phyloP scores from a whole-genome alignment of 2,113 vertebrate species.

The Poeciliopsis occidentalis region DNA sequence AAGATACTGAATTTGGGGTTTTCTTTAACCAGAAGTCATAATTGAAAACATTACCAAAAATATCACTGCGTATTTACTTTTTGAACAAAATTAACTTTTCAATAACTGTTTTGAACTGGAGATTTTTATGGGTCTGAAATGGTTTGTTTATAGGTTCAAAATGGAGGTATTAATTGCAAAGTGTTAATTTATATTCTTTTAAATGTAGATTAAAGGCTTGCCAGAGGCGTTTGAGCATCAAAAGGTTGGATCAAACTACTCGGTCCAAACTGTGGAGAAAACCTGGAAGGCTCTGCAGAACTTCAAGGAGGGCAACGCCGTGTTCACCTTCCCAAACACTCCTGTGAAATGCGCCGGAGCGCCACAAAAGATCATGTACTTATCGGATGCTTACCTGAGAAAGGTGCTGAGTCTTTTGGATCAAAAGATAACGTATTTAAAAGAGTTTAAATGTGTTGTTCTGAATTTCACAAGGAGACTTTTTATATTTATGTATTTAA shows the following conservation, averaged over 20 bases:
- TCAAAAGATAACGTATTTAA: background rate
- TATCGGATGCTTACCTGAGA: conserved; percentile 88
- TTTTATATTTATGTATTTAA: conserved; percentile 34
- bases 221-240: conserved; percentile 91
- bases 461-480: background rate
- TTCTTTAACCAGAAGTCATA: background rate
- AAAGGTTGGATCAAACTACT: conserved; percentile 97
- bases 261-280: conserved; percentile 89
- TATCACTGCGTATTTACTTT: too few species aligned
- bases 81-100: background rate
- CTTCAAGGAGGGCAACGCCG: conserved; percentile 93
- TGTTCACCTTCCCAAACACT: conserved; percentile 94
- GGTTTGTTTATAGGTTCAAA: background rate
- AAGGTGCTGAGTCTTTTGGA: conserved; percentile 79
- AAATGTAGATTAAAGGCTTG: conserved; percentile 91
- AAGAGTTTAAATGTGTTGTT: background rate
- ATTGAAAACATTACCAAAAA: background rate
- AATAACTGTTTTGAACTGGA: too few species aligned
- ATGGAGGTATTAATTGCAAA: background rate
- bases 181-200: background rate
- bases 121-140: too few species aligned
- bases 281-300: conserved; percentile 92
- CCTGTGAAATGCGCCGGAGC: conserved; percentile 96
- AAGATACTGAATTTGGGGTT: background rate
- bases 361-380: conserved; percentile 98